Evolutionary conservation across 1,140 invertebrate species (phyloP).

Genomic region (Drosophila cardini): DNA sequence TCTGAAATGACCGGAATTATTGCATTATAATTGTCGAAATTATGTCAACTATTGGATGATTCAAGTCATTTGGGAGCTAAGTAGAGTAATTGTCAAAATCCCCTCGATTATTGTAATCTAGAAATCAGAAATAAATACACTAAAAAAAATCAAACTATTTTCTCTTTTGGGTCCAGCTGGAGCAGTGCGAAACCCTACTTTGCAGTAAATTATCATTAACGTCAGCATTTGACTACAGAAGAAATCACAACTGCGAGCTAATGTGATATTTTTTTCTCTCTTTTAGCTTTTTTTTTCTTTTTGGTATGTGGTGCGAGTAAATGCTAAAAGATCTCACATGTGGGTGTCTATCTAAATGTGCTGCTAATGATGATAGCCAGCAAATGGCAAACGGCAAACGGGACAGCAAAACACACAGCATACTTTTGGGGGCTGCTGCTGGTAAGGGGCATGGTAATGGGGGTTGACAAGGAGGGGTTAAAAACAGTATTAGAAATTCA

Average conservation of each 20-base stretch:
- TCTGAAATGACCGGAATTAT: too few relatives aligned
- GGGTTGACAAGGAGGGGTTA: background rate
- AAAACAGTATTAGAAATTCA: slow-evolving; percentile 39
- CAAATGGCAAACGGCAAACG: slow-evolving; percentile 18
- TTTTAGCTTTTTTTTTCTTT: slow-evolving; percentile 7
- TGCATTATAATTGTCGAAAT: background rate
- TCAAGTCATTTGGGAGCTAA: background rate
- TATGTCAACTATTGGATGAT: background rate
- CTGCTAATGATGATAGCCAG: slow-evolving; percentile 63
- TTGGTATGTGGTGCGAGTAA: slow-evolving; percentile 4
- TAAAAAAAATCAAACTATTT: background rate
- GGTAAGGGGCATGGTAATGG: background rate
- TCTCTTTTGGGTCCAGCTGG: background rate
- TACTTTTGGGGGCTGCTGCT: background rate
- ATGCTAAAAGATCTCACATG: slow-evolving; percentile 33
- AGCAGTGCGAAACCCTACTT: background rate
- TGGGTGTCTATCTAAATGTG: slow-evolving; percentile 56
- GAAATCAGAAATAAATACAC: background rate
- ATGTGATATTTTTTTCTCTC: slow-evolving; percentile 21
- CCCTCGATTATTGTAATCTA: background rate
- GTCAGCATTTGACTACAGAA: slow-evolving; percentile 23
- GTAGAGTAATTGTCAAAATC: background rate
- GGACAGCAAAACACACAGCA: slow-evolving; percentile 12
- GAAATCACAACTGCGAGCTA: slow-evolving; percentile 28
- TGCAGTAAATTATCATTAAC: slow-evolving; percentile 33